phyloP scores from a whole-genome alignment of 2,113 vertebrate genomes.

The Halichoerus grypus region DNA sequence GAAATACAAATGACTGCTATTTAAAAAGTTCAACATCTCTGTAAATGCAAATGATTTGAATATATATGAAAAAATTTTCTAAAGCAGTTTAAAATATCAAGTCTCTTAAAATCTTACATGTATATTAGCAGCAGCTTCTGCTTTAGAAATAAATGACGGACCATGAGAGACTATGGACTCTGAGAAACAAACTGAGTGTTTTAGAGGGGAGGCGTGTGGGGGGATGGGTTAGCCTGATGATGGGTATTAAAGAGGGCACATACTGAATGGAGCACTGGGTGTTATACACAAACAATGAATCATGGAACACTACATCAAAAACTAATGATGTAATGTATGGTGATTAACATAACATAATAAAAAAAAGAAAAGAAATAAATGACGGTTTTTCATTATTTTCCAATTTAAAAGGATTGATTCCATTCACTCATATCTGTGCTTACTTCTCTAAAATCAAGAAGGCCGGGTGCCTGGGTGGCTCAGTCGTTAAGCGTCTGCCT shows the following conservation, averaged over 20 bases:
- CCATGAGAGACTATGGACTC: too few species aligned
- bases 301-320: too few species aligned
- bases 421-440: background rate
- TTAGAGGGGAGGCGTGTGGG: too few species aligned
- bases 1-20: conserved; percentile 43
- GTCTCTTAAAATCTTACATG: background rate
- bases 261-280: too few species aligned
- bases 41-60: background rate
- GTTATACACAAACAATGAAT: too few species aligned
- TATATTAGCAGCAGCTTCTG: background rate
- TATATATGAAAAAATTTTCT: background rate
- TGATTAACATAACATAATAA: too few species aligned
- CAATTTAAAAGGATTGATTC: background rate
- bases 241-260: too few species aligned
- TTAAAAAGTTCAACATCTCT: background rate
- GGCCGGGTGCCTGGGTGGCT: too few species aligned
- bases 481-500: too few species aligned
- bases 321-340: too few species aligned
- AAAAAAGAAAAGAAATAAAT: background rate
- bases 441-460: background rate
- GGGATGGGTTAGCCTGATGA: too few species aligned
- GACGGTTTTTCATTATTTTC: background rate
- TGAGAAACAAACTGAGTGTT: too few species aligned
- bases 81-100: background rate
- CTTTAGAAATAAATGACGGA: background rate